Conservation (phyloP, 2,888 invertebrate species). For the Thera britannica region DNA sequence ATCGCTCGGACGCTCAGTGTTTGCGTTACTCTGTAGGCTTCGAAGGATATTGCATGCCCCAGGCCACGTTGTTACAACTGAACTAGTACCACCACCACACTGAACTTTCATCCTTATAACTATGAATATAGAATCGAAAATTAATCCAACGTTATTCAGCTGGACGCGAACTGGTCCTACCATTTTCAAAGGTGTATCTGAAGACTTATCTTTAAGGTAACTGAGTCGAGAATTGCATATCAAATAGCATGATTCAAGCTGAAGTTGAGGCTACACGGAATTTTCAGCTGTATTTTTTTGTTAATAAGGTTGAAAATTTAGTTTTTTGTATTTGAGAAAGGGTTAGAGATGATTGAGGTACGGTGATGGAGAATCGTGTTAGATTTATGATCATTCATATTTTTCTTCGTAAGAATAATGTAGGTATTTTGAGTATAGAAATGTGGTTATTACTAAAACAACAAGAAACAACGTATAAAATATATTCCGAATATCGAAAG, state of each 20-base stretch:
- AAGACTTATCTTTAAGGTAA: constrained; percentile 2
- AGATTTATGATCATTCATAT: constrained; percentile 13
- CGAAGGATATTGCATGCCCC: constrained; percentile 37
- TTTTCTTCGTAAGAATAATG: constrained; percentile 7
- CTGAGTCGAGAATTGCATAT: constrained; percentile 10
- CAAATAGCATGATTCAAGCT: not conserved
- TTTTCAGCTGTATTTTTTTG: constrained; percentile 11
- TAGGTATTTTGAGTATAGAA: constrained; percentile 1
- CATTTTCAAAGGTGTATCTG: not conserved
- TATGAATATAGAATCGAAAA: not conserved
- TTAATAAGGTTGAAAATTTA: constrained; percentile 8
- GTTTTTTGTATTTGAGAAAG: constrained; percentile 18
- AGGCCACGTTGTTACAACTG: constrained; percentile 31
- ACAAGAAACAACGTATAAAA: not conserved
- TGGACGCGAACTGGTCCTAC: constrained; percentile 1
- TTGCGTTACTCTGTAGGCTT: constrained; percentile 33
- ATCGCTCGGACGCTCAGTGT: constrained; percentile 41
- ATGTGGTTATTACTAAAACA: constrained; percentile 7
- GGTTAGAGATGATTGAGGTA: constrained; percentile 24
- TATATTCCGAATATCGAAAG: too few relatives aligned
- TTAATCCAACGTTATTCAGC: not conserved
- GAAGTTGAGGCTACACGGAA: not conserved
- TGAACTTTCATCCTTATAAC: constrained; percentile 5
- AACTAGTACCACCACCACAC: constrained; percentile 16
- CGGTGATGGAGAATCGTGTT: constrained; percentile 17